phyloP scores from a whole-genome alignment of 1,140 invertebrate genomes.

The Tyrophagus putrescentiae region DNA sequence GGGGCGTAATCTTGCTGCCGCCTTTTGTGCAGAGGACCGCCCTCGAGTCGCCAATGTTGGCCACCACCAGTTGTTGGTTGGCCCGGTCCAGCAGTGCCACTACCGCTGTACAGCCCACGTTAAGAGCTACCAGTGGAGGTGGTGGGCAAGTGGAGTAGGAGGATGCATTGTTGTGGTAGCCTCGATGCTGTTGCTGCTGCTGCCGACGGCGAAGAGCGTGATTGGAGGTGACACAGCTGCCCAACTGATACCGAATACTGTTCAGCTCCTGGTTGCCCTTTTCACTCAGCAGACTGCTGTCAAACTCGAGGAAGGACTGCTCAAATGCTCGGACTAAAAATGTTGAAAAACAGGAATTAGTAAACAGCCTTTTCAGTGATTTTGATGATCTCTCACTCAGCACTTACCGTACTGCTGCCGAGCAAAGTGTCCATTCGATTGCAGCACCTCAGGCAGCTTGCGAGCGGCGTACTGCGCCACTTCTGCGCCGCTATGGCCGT shows the following conservation, averaged over 20 bases:
- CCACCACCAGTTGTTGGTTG: constrained; percentile 40
- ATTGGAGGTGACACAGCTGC: not conserved
- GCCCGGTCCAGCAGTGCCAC: constrained; percentile 54
- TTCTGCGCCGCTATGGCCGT: constrained; percentile 75
- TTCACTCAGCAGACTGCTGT: constrained; percentile 54
- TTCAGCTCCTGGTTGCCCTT: constrained; percentile 59
- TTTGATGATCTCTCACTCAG: not conserved
- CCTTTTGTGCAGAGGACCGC: constrained; percentile 75
- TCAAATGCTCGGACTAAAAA: constrained; percentile 45
- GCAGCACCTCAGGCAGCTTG: constrained; percentile 75
- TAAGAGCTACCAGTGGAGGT: constrained; percentile 29
- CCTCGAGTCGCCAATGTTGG: constrained; percentile 69
- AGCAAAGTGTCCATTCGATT: constrained; percentile 57
- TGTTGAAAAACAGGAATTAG: not conserved
- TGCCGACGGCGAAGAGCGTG: not conserved
- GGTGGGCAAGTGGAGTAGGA: too few relatives aligned
- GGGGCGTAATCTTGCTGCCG: constrained; percentile 72
- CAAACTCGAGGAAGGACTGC: constrained; percentile 77
- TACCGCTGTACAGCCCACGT: constrained; percentile 90
- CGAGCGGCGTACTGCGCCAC: constrained; percentile 77
- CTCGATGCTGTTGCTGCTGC: too few relatives aligned
- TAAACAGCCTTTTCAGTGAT: not conserved
- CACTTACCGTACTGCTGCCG: constrained; percentile 49
- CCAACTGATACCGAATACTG: not conserved
- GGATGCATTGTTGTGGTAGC: too few relatives aligned